Evolutionary conservation across 1,140 invertebrate species (phyloP).

Genomic region (Xylocopa sonorina): DNA sequence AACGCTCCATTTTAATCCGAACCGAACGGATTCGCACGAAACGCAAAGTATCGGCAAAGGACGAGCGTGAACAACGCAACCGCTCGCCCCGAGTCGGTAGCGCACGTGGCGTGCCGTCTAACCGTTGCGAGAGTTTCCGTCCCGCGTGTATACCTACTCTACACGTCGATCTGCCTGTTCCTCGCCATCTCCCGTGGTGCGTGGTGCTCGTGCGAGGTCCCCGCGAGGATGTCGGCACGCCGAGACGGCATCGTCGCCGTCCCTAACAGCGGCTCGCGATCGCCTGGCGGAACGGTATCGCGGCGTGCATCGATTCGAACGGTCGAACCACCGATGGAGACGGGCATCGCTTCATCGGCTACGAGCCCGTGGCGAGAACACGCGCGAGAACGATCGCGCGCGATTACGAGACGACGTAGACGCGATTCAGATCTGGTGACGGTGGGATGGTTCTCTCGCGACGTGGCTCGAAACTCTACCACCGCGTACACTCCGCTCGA

Average conservation of each 20-base stretch:
- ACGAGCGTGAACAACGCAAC: no score
- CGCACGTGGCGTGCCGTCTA: no score
- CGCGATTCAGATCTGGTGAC: no score
- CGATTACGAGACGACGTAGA: no score
- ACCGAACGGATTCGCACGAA: no score
- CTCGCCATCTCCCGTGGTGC: constrained; percentile 11
- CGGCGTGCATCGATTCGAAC: constrained; percentile 1
- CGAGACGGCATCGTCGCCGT: constrained; percentile 40
- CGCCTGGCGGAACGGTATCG: constrained; percentile 17
- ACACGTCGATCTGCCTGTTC: constrained; percentile 41
- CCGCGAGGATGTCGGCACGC: constrained; percentile 24
- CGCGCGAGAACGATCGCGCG: constrained; percentile 43
- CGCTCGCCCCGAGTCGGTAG: no score
- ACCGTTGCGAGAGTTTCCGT: background rate
- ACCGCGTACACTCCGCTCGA: no score
- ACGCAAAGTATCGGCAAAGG: no score
- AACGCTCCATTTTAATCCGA: constrained; percentile 12
- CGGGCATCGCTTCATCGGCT: constrained; percentile 34
- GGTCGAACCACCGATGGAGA: constrained; percentile 22
- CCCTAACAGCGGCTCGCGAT: background rate
- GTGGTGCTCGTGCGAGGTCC: constrained; percentile 25
- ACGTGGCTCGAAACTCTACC: no score
- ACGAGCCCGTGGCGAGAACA: constrained; percentile 39
- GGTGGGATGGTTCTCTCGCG: no score
- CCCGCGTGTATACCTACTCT: constrained; percentile 47